A percentile compares a stretch with the other conserved stretches of the same genome.
These are phyloP conservation scores for Mythimna vitellina DNA, from an alignment of 2,888 invertebrate genomes.

Conservation along the genomic window DNA sequence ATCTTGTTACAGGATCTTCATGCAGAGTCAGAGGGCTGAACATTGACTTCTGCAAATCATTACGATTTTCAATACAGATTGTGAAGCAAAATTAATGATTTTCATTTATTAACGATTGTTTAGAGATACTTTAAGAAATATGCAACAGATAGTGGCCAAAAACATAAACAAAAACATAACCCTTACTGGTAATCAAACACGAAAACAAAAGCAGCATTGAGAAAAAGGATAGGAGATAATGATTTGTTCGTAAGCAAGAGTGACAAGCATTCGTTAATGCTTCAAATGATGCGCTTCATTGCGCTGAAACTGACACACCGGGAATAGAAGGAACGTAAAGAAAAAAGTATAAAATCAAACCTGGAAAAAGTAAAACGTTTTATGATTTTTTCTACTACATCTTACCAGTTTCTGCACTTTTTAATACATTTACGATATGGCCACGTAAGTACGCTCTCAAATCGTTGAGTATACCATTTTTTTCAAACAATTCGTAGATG, in stretches of 20 bases:
- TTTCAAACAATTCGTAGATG: slow-evolving; percentile 90
- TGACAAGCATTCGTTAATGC: slow-evolving; percentile 20
- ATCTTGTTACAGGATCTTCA: slow-evolving; percentile 1
- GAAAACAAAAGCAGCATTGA: slow-evolving; percentile 16
- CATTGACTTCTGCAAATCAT: too few species aligned
- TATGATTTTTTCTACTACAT: slow-evolving; percentile 22
- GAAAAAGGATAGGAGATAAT: slow-evolving; percentile 25
- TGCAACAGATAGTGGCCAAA: background rate
- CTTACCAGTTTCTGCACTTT: slow-evolving; percentile 84
- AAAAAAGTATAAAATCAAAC: background rate
- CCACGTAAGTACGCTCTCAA: slow-evolving; percentile 90
- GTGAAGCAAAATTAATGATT: background rate
- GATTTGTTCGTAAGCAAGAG: slow-evolving; percentile 5
- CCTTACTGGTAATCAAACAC: background rate
- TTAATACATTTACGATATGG: slow-evolving; percentile 90
- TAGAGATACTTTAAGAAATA: background rate
- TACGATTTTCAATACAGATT: background rate
- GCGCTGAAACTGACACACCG: slow-evolving; percentile 4
- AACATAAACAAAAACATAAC: slow-evolving; percentile 12
- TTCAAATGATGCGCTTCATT: slow-evolving; percentile 8
- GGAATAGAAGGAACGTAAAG: background rate
- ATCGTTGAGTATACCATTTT: slow-evolving; percentile 91
- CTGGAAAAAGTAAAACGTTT: background rate
- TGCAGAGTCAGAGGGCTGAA: background rate
- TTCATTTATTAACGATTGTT: too few species aligned